Evolutionary conservation across 2,113 vertebrate genomes (phyloP).

Genomic region (Numida meleagris): DNA sequence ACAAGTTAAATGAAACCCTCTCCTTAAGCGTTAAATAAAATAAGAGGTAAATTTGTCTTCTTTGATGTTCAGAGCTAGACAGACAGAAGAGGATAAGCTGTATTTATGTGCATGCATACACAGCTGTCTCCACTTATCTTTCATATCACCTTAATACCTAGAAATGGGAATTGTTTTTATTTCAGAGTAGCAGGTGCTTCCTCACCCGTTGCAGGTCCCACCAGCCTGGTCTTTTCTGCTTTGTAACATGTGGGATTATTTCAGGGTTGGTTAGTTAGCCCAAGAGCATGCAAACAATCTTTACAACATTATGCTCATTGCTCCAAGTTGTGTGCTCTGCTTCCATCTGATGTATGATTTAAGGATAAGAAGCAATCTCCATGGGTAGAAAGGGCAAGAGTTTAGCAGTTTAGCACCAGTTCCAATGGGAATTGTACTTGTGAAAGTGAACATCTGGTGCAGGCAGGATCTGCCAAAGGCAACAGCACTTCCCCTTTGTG

Average conservation of each 20-base stretch:
- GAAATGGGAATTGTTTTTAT: neutral
- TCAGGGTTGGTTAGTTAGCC: neutral
- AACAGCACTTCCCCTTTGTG: accelerated
- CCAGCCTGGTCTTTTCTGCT: neutral
- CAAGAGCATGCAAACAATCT: neutral
- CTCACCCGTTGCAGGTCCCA: neutral
- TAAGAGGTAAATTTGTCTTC: neutral
- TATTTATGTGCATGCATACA: neutral
- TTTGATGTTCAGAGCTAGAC: neutral
- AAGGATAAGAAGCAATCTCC: neutral
- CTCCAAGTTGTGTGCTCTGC: neutral
- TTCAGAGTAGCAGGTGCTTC: neutral
- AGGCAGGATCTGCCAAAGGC: neutral
- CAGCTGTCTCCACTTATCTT: neutral
- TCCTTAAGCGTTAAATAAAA: neutral
- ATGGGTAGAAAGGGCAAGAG: neutral
- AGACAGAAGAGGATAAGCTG: neutral
- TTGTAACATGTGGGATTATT: neutral
- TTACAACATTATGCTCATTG: neutral
- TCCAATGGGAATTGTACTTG: neutral
- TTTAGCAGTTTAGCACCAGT: neutral
- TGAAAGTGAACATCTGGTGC: neutral
- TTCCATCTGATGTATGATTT: neutral
- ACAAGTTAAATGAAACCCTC: neutral
- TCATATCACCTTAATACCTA: neutral